Evolutionary conservation across 2,888 invertebrate genomes (phyloP), one percentile per base, ranked within the genome.

Genomic region (Lottia gigantea): DNA sequence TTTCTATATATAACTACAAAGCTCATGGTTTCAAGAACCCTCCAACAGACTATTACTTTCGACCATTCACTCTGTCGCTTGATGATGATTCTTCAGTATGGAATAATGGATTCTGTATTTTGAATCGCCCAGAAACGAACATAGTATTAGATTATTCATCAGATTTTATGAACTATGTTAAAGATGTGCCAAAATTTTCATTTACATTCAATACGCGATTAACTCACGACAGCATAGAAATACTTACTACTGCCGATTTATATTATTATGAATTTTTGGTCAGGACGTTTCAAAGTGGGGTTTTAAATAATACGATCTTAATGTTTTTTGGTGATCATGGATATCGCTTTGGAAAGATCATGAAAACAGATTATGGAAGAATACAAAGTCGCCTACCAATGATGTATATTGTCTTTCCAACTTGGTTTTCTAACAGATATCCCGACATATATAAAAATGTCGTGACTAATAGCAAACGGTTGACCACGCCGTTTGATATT

Each of bases 301-400:
- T 78, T 47, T 68, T 85, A 2, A 73, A 83, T 0, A 80, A 82
- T 71, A 76, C 82, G 0, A 69, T 85, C 2, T 23, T 86, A 2
- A 65, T 85, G 8, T 79, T 84, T 49, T 82, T 96, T 90, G 95
- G 96, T 87, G 97, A 97, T 85, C 97, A 97, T 83, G 97, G 97
- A 0, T 92, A 95, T 69, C 90, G 96, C 73, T 95, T 94, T 93
- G 96, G 95, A 0, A 91, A 92, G 69, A 92, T 95, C 16, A 92
- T 97, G 0, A 92, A 94, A 77, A 96, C 95, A 0, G 94, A 93
- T 86, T 94, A 95, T 61, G 90, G 89, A 0, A 83, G 87, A 85
- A 90, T 96, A 85, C 96, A 97, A 88, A 96, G 95, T 86, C 92
- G 95, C 64, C 90, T 96, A 71, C 96, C 97, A 0, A 92, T 95